Evolutionary conservation across 2,113 vertebrate species (phyloP).

Genomic region (Paramisgurnus dabryanus): DNA sequence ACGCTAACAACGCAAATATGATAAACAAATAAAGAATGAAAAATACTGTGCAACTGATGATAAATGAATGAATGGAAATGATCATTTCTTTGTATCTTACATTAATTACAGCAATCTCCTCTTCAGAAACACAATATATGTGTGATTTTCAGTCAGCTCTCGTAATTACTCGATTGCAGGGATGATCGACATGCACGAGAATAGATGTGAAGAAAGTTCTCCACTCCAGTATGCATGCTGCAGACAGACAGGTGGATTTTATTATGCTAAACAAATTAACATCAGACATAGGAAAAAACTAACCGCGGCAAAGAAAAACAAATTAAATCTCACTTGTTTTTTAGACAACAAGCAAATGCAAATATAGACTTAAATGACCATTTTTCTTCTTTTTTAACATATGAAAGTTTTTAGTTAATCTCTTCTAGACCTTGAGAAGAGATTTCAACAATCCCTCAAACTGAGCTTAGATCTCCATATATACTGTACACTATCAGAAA

Average conservation of each 20-base stretch:
- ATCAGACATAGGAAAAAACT: neutral
- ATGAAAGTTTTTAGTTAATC: neutral
- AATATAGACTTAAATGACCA: too few relatives aligned
- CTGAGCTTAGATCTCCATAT: neutral
- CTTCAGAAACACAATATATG: constrained; percentile 66
- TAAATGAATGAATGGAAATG: constrained; percentile 51
- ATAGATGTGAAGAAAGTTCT: constrained; percentile 10
- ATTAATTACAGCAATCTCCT: constrained; percentile 68
- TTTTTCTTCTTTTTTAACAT: too few relatives aligned
- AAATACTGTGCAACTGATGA: constrained; percentile 5
- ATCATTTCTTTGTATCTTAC: constrained; percentile 17
- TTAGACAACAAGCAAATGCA: too few relatives aligned
- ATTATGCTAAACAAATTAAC: neutral
- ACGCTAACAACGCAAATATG: constrained; percentile 16
- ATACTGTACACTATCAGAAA: too few relatives aligned
- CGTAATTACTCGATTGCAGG: constrained; percentile 61
- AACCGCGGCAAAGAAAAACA: neutral
- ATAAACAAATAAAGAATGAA: constrained; percentile 24
- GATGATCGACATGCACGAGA: constrained; percentile 23
- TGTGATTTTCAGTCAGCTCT: constrained; percentile 72
- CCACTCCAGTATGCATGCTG: neutral
- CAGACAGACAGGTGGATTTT: neutral
- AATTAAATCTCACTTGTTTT: neutral
- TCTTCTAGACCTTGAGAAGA: neutral
- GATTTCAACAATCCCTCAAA: neutral